Conservation (phyloP, 2,113 vertebrate species). For the Callipepla squamata region DNA sequence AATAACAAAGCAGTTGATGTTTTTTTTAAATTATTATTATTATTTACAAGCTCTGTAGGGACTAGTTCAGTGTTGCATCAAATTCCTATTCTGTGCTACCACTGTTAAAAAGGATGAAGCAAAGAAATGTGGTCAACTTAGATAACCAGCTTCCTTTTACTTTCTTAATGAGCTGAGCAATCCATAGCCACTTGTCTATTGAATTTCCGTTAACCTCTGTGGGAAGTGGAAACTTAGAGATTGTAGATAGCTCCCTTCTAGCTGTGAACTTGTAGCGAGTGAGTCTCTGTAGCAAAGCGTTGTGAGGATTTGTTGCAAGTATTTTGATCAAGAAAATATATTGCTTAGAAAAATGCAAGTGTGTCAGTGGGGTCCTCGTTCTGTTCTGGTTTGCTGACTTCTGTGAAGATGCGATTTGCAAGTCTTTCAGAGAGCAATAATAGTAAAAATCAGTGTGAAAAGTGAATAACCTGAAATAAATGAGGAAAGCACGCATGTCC, state of each 20-base stretch:
- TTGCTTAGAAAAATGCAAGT: background rate
- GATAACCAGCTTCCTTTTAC: background rate
- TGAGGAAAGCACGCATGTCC: background rate
- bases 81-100: background rate
- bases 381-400: background rate
- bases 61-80: background rate
- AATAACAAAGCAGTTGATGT: background rate
- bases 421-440: background rate
- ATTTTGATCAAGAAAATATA: background rate
- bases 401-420: background rate
- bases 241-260: background rate
- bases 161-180: background rate
- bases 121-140: background rate
- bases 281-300: background rate
- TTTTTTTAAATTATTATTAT: background rate
- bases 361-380: background rate
- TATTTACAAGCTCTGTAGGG: background rate
- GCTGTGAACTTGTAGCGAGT: fast-evolving
- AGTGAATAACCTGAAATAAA: background rate
- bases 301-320: background rate
- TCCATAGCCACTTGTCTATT: background rate
- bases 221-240: background rate
- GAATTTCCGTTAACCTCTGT: background rate
- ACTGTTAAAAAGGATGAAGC: background rate
- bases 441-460: background rate